Percentiles rank a stretch among this genome's conserved stretches.
These are phyloP conservation scores for Carcharodon carcharias DNA, from an alignment of 2,797 vertebrate genomes.

Conservation along the genomic window DNA sequence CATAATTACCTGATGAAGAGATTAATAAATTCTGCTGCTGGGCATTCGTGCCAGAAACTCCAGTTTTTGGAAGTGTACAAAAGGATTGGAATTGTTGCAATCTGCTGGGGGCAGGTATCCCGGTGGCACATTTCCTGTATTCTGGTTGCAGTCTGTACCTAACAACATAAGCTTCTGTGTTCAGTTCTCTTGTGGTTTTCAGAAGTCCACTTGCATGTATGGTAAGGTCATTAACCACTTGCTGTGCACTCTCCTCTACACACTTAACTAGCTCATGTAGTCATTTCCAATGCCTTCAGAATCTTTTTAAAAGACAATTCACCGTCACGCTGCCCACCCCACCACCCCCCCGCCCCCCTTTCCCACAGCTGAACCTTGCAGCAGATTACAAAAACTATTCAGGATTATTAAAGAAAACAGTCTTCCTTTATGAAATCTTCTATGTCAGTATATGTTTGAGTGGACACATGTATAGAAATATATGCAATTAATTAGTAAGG, in stretches of 20 bases:
- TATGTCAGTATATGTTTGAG: background rate
- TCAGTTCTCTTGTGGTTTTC: constrained; percentile 17
- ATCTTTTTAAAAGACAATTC: background rate
- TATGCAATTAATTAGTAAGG: background rate
- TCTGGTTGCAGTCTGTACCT: constrained; percentile 6
- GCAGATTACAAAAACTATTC: background rate
- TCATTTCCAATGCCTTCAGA: background rate
- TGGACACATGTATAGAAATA: background rate
- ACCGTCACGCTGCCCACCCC: background rate
- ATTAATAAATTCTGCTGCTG: constrained; percentile 29
- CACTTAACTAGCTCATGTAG: background rate
- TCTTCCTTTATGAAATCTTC: background rate
- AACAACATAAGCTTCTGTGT: constrained; percentile 18
- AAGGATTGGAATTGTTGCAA: background rate
- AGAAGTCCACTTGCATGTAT: constrained; percentile 4
- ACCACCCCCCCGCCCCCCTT: too few relatives aligned
- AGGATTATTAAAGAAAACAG: background rate
- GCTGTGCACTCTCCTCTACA: background rate
- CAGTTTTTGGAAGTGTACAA: constrained; percentile 2
- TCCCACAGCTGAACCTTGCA: background rate
- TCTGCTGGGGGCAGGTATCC: constrained; percentile 35
- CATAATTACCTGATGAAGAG: constrained; percentile 34
- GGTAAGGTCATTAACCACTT: constrained; percentile 24
- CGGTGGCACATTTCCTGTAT: constrained; percentile 30
- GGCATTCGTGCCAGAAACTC: constrained; percentile 13